Percentiles rank a stretch among this genome's conserved stretches.
These are phyloP conservation scores for Pristionchus pacificus DNA, from an alignment of 1,140 invertebrate genomes.

Conservation along the genomic window DNA sequence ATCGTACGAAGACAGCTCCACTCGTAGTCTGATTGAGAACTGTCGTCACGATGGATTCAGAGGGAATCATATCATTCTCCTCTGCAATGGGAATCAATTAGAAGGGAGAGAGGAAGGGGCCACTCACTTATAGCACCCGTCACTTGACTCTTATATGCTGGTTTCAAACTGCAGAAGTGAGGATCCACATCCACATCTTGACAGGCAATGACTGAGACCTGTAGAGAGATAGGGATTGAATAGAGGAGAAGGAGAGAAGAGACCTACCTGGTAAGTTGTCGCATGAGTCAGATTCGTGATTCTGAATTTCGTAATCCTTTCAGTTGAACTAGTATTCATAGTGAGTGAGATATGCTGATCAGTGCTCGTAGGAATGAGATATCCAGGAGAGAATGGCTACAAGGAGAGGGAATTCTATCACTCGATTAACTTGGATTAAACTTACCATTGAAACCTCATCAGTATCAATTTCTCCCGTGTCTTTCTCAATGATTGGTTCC, in stretches of 20 bases:
- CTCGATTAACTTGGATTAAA: too few species aligned
- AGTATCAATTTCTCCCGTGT: neutral
- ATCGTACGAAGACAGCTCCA: slow-evolving; percentile 32
- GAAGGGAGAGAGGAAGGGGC: slow-evolving; percentile 31
- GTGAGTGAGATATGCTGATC: too few species aligned
- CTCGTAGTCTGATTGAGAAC: slow-evolving; percentile 27
- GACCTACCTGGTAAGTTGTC: too few species aligned
- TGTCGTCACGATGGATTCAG: slow-evolving; percentile 28
- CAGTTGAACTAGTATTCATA: too few species aligned
- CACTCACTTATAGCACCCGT: slow-evolving; percentile 35
- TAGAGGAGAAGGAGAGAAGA: too few species aligned
- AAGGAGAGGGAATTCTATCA: too few species aligned
- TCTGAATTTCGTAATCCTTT: too few species aligned
- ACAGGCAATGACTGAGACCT: slow-evolving; percentile 24
- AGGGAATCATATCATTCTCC: slow-evolving; percentile 36
- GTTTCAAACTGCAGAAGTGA: slow-evolving; percentile 17
- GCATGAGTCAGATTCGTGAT: too few species aligned
- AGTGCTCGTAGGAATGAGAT: too few species aligned
- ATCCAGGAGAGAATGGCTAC: too few species aligned
- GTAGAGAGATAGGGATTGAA: too few species aligned
- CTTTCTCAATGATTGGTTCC: slow-evolving; percentile 62
- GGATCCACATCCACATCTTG: slow-evolving; percentile 13
- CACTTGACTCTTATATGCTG: slow-evolving; percentile 39
- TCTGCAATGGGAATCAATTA: neutral
- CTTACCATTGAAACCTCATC: too few species aligned